Base-by-base conservation (phyloP, 2,888 invertebrate species). In the Blastobasis lacticolella region DNA sequence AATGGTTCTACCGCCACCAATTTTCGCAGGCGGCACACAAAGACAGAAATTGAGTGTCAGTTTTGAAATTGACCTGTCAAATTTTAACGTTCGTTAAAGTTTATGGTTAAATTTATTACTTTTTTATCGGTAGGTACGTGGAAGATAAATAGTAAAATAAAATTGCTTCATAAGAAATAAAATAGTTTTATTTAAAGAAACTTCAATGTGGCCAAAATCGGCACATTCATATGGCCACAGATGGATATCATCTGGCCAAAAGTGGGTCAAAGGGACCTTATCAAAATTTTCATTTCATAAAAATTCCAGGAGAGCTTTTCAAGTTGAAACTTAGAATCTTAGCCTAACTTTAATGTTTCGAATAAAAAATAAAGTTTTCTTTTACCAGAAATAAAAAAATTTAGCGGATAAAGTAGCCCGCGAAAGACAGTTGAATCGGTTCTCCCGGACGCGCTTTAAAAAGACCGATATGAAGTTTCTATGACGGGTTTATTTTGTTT, bases 1-100 rank as follows among this genome's bases (percentile, higher is more conserved):
- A 38, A 50, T 50, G 45, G 45, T 50, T 10, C 40, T 50, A 37
- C 50, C 45, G 6, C 38, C 45, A 45, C 50, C 50, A 8, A 37
- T 45, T 44, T 50, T 50, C 1, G 37, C 43, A 41, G 37, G 41
- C 41, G 41, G 7, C 41, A 40, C 40, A 40, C 41, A 46, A 23
- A 46, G 46, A 46, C 46, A 46, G 9, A 23, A 23, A 9, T 46
- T 37, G 9, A 36, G 9, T 40, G 41, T 40, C 41, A 40, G 7
- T 40, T 49, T 49, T 10, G 36, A 42, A 42, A 49, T 42, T 36
- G 40, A 49, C 10, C 49, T 49, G 5, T 42, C 49, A 23, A 42
- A 42, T 41, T 40, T 49, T 23, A 49, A 49, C 41, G 42, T 49
- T 38, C 40, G 49, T 36, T 41, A 42, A 10, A 23, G 38, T 37